Conservation (phyloP, 2,797 vertebrate genomes). For the Hapalemur alaotrensis region DNA sequence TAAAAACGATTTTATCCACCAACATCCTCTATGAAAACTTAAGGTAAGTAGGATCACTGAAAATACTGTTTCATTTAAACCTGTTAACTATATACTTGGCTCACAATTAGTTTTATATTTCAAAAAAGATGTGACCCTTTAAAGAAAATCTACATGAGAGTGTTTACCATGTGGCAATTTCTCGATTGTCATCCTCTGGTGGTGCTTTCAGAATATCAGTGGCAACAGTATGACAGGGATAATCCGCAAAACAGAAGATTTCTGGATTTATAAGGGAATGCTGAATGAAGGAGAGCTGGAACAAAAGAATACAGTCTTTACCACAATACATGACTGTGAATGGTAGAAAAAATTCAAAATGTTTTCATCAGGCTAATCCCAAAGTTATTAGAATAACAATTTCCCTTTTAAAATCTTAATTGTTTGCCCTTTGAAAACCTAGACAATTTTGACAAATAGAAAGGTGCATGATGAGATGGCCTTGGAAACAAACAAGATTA, state of each 20-base stretch:
- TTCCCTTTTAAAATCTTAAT: constrained; percentile 14
- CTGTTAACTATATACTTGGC: not conserved
- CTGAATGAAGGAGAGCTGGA: constrained; percentile 98
- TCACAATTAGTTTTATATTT: constrained; percentile 2
- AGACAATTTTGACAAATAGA: not conserved
- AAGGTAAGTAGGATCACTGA: not conserved
- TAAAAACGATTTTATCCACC: not conserved
- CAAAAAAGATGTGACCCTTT: not conserved
- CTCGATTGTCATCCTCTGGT: constrained; percentile 98
- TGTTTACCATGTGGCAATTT: constrained; percentile 97
- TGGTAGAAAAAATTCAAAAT: constrained; percentile 1
- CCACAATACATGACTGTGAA: not conserved
- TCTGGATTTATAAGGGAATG: constrained; percentile 98
- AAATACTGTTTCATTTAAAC: not conserved
- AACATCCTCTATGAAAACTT: not conserved
- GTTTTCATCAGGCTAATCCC: not conserved
- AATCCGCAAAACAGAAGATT: constrained; percentile 99
- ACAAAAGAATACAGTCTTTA: constrained; percentile 54
- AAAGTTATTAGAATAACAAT: not conserved
- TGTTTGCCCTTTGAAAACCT: not conserved
- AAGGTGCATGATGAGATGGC: not conserved
- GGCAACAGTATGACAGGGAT: constrained; percentile 96
- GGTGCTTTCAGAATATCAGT: constrained; percentile 99
- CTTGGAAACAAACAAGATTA: constrained; percentile 2
- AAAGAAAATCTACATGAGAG: not conserved